Evolutionary conservation across 2,797 vertebrate species (phyloP), one percentile per base, ranked within the genome.

Genomic region (Luscinia luscinia): DNA sequence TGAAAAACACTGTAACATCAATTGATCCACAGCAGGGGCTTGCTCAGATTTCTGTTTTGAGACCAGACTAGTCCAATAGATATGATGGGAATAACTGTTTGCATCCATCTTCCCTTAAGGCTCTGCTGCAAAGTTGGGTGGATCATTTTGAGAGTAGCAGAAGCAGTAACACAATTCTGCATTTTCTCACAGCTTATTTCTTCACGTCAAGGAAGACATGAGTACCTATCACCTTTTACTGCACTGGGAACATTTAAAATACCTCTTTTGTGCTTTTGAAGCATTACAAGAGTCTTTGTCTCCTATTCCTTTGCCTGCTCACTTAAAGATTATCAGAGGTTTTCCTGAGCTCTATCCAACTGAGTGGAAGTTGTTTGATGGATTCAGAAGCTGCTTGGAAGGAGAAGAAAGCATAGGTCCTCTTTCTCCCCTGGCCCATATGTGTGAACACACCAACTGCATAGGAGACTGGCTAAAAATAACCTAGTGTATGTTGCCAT

Each of bases 401-500:
- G 68, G 26, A 88, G 61, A 77, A 86, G 61, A 90, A 70, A 38
- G n/a, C 17, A 55, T 2, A 73, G 59, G 51, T 13, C 23, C 11
- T 61, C n/a, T 15, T 30, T 40, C 15, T n/a, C 5, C 5, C 4
- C 38, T 1, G 1, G 38, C 16, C 36, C 2, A 1, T 18, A 10
- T 18, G 22, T 52, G 57, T 23, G 36, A 40, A 46, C 46, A 66
- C 59, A 36, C 30, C 1, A 9, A 85, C 67, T 80, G 75, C 63
- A 27, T 20, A 48, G 62, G 40, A 72, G 87, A 68, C 36, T 48
- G 62, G 36, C 55, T 93, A 89, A 77, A 92, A 92, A 81, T 62
- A 76, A 30, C 38, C 6, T n/a, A 19, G 21, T 66, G 76, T 66
- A 12, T 66, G 40, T 57, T 83, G 30, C 43, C 12, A 9, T 51